A percentile compares a stretch with the other conserved stretches of the same genome.
These are phyloP conservation scores for Pycnomerus fuliginosus DNA, from an alignment of 2,888 invertebrate genomes.

Conservation along the genomic window DNA sequence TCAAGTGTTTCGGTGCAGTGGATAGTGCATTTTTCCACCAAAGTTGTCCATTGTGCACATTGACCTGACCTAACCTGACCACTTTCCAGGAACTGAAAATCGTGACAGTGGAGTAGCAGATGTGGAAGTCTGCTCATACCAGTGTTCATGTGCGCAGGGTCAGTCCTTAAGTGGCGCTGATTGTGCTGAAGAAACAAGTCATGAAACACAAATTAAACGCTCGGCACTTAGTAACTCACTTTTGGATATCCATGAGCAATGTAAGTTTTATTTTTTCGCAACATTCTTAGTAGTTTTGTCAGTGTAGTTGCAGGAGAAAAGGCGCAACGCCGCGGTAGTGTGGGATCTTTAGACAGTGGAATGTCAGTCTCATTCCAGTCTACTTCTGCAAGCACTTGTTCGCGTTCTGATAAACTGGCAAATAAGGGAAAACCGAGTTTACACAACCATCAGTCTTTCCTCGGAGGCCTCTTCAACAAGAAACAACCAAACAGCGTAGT, in stretches of 20 bases:
- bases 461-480: conserved; percentile 60
- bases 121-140: conserved; percentile 72
- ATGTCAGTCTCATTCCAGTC: conserved; percentile 95
- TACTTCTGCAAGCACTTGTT: conserved; percentile 67
- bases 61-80: too few relatives aligned
- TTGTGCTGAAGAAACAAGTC: conserved; percentile 55
- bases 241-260: conserved; percentile 92
- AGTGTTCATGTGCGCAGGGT: conserved; percentile 56
- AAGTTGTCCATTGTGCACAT: too few relatives aligned
- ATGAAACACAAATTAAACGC: conserved; percentile 66
- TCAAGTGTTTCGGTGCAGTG: too few relatives aligned
- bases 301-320: conserved; percentile 73
- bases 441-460: conserved; percentile 59
- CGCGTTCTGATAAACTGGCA: conserved; percentile 54
- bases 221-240: conserved; percentile 93
- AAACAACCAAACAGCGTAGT: conserved; percentile 40
- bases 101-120: conserved; percentile 92
- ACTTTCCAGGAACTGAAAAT: conserved; percentile 68
- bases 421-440: conserved; percentile 48
- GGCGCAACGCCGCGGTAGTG: conserved; percentile 86
- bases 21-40: too few relatives aligned
- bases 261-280: conserved; percentile 59
- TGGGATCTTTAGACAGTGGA: conserved; percentile 92
- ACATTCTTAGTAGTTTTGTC: too few relatives aligned
- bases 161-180: conserved; percentile 48